Conservation (phyloP, 2,113 vertebrate species). For the Panurus biarmicus region DNA sequence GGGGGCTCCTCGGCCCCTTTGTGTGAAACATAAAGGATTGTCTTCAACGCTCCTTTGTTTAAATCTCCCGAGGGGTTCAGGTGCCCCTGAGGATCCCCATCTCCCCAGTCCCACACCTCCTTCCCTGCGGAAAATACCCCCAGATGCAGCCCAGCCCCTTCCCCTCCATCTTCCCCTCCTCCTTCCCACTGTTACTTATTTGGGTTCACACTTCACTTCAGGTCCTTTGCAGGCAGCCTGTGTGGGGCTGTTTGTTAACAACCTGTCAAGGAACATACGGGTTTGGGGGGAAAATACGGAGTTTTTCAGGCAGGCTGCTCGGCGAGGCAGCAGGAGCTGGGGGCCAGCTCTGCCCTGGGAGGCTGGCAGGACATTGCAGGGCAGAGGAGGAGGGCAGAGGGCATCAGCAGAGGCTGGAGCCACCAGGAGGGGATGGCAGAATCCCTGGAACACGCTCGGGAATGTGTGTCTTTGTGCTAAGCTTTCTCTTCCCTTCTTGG, state of each 20-base stretch:
- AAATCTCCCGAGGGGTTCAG: neutral
- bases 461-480: neutral
- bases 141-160: neutral
- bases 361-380: constrained; percentile 12
- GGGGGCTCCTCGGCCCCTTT: neutral
- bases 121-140: neutral
- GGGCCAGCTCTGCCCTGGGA: constrained; percentile 52
- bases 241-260: constrained; percentile 71
- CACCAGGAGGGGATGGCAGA: neutral
- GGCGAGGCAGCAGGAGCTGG: neutral
- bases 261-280: constrained; percentile 67
- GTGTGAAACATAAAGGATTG: neutral
- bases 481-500: neutral
- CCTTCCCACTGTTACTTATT: constrained; percentile 52
- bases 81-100: neutral
- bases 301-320: constrained; percentile 5
- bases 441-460: neutral
- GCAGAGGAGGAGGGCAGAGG: constrained; percentile 35
- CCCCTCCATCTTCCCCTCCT: neutral
- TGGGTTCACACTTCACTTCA: constrained; percentile 67
- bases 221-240: constrained; percentile 66
- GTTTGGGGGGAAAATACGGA: neutral
- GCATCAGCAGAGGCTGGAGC: constrained; percentile 1
- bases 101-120: accelerated
- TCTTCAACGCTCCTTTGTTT: neutral